phyloP scores from a whole-genome alignment of 2,888 invertebrate species.

The Harpalus rufipes region DNA sequence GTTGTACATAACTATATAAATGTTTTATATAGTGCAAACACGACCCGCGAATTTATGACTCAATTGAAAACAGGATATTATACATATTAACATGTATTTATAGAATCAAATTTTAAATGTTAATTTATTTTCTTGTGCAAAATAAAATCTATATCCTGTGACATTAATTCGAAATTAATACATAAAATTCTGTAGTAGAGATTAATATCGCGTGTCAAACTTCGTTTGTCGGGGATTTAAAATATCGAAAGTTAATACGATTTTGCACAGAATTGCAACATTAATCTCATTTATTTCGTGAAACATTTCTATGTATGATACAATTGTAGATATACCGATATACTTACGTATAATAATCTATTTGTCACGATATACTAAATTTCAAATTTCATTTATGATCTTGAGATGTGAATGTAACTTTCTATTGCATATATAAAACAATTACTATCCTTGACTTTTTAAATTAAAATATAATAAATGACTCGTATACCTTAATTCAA shows the following conservation, averaged over 20 bases:
- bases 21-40: too few species aligned
- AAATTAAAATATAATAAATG: constrained; percentile 21
- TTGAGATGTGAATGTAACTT: constrained; percentile 38
- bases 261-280: neutral
- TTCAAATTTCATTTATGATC: constrained; percentile 2
- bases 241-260: neutral
- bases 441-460: constrained; percentile 44
- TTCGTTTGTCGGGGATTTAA: neutral
- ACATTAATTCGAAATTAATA: too few species aligned
- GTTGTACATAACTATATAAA: too few species aligned
- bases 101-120: too few species aligned
- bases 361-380: neutral
- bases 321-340: neutral
- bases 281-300: neutral
- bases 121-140: too few species aligned
- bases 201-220: too few species aligned
- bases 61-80: too few species aligned
- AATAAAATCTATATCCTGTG: too few species aligned
- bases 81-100: too few species aligned
- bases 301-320: neutral
- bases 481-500: neutral
- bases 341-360: neutral
- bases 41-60: too few species aligned
- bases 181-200: too few species aligned
- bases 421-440: constrained; percentile 30